Evolutionary conservation across 1,140 invertebrate species (phyloP), one percentile per base, ranked within the genome.

Genomic region (Temnothorax longispinosus): DNA sequence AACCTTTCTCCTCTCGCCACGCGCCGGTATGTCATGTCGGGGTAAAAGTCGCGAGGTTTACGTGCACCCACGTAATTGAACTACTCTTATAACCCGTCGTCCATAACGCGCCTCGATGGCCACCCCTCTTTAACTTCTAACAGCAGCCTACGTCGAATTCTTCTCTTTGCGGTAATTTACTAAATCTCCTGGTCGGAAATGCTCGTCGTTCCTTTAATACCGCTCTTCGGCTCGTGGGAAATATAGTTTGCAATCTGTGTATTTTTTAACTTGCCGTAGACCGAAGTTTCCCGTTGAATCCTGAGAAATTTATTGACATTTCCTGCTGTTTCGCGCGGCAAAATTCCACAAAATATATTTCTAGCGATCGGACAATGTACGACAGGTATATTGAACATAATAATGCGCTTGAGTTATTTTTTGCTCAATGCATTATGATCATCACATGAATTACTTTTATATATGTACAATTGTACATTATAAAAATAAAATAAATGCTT

Each of bases 31-130:
- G 11, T 41, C n/a, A 44, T 47, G 35, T 52, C n/a, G 41, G 54
- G 32, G 32, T 67, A 82, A 89, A 90, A 92, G 88, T 92, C 86
- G 62, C 77, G 32, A 72, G 41, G 85, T 92, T 92, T 87, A 90
- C 65, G 50, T 80, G 56, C 76, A 44, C 18, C 54, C 69, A 52
- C 65, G 71, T 91, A 91, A 92, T 91, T 88, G 74, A 85, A 82
- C 41, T 58, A 21, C 47, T 52, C 41, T 13, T 8, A 35, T 32
- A 80, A 54, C 4, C 6, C 38, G 38, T 58, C 58, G 38, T 54
- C 41, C n/a, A 21, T 6, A 50, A 11, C 62, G 35, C 18, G 13
- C 15, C 3, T 13, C 10, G 3, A 54, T 15, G 4, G 4, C 1
- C 21, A 60, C 38, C 13, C 54, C 64, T 58, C 54, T 44, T 44